These are phyloP conservation scores for Diadophis punctatus DNA, from an alignment of 2,113 vertebrate genomes.

Conservation along the genomic window DNA sequence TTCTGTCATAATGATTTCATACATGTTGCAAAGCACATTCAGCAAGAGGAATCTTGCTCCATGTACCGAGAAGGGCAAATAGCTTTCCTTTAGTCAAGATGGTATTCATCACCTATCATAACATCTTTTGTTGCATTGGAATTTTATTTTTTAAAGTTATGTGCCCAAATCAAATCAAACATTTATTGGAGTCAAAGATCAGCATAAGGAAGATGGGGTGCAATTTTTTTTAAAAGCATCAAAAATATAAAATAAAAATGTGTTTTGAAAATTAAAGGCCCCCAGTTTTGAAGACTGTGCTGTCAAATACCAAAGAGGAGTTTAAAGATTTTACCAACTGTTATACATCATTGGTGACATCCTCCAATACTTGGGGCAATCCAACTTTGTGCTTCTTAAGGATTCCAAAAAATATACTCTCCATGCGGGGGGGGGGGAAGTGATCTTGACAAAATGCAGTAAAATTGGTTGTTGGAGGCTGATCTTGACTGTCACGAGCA, in stretches of 20 bases:
- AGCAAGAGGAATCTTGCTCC: background rate
- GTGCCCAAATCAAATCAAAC: background rate
- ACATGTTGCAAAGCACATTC: background rate
- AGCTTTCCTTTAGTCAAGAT: background rate
- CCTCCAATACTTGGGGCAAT: background rate
- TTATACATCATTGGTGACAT: background rate
- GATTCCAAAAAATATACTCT: background rate
- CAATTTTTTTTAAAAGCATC: too few relatives aligned
- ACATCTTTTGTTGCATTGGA: background rate
- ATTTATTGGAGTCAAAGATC: too few relatives aligned
- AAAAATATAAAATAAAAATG: background rate
- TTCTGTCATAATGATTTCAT: background rate
- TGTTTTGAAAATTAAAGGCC: background rate
- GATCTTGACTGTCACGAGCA: background rate
- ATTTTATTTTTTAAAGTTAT: background rate
- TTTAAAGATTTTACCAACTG: background rate
- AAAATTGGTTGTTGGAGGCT: background rate
- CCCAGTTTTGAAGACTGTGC: background rate
- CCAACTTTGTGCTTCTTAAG: background rate
- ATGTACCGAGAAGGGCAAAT: background rate
- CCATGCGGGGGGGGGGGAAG: too few relatives aligned
- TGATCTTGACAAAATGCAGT: background rate
- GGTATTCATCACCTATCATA: background rate
- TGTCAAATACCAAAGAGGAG: background rate
- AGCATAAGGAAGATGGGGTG: too few relatives aligned